Evolutionary conservation across 2,888 invertebrate genomes (phyloP), one percentile per base, ranked within the genome.

Genomic region (Cosmia pyralina): DNA sequence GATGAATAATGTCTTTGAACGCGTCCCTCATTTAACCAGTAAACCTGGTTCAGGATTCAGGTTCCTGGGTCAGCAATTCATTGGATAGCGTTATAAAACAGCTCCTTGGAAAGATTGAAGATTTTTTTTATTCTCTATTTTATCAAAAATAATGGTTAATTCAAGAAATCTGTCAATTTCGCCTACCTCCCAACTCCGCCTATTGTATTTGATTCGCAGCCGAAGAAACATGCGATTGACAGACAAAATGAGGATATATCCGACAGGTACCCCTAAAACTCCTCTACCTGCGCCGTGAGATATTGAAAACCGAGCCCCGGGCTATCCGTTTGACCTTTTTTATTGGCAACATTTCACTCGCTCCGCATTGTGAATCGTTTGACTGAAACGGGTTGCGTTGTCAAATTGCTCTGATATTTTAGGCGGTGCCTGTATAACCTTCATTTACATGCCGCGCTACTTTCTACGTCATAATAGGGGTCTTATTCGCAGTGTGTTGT

Each of bases 281-380:
- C 87, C 79, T 87, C 90, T 91, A 90, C 83, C 90, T 88, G 88
- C 85, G 89, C 88, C 91, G 91, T 93, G 93, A 94, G 94, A 95
- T 95, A 95, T 95, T 95, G 94, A 94, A 94, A 95, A 94, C 93
- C 91, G 91, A 90, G 92, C 92, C 91, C 88, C 82, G 83, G 90
- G 92, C 93, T 88, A 93, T 93, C 89, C 92, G 92, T 93, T 93
- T 93, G 94, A 94, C 94, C 94, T 94, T 94, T 94, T 94, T 94
- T 94, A 94, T 94, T 93, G 93, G 93, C 91, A 93, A 94, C 94
- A 94, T 95, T 94, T 94, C 93, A 95, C 94, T 93, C 91, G 93
- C 92, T 92, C 91, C 92, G 91, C 93, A 92, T 93, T 94, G 94
- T 94, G 92, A 91, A 92, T 89, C 92, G 90, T 90, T 91, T 91